These are phyloP conservation scores for Heptranchias perlo DNA, from an alignment of 2,113 vertebrate species.

Conservation along the genomic window DNA sequence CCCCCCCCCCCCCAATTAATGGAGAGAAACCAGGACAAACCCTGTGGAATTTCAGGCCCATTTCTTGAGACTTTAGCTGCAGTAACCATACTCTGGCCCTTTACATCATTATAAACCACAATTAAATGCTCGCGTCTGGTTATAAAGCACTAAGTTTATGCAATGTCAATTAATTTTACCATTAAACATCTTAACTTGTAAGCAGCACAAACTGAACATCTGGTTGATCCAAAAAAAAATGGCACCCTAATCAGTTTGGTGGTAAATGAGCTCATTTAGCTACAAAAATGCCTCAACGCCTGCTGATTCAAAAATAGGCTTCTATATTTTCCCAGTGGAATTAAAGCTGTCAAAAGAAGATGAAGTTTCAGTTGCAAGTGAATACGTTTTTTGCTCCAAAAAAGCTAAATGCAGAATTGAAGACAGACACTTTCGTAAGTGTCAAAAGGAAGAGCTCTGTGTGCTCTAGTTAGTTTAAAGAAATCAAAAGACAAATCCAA, in stretches of 20 bases:
- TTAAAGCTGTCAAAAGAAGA: constrained; percentile 9
- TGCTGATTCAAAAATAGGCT: constrained; percentile 10
- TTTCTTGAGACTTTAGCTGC: not conserved
- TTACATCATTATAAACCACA: not conserved
- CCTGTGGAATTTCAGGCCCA: not conserved
- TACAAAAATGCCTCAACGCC: not conserved
- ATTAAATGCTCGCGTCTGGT: not conserved
- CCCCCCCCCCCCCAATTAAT: not conserved
- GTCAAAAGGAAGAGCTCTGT: not conserved
- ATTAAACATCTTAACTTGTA: not conserved
- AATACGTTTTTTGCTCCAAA: not conserved
- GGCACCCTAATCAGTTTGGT: not conserved
- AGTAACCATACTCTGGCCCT: not conserved
- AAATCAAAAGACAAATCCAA: not conserved
- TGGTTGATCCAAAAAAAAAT: not conserved
- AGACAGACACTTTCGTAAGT: not conserved
- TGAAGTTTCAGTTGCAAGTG: not conserved
- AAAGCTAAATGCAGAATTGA: not conserved
- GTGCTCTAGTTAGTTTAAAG: not conserved
- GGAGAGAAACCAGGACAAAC: not conserved
- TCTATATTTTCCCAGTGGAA: not conserved
- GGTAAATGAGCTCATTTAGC: not conserved
- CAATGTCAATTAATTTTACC: not conserved
- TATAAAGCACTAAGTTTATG: not conserved
- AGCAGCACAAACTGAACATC: not conserved